Evolutionary conservation across 2,113 vertebrate genomes (phyloP).

Genomic region (Catharus minimus): DNA sequence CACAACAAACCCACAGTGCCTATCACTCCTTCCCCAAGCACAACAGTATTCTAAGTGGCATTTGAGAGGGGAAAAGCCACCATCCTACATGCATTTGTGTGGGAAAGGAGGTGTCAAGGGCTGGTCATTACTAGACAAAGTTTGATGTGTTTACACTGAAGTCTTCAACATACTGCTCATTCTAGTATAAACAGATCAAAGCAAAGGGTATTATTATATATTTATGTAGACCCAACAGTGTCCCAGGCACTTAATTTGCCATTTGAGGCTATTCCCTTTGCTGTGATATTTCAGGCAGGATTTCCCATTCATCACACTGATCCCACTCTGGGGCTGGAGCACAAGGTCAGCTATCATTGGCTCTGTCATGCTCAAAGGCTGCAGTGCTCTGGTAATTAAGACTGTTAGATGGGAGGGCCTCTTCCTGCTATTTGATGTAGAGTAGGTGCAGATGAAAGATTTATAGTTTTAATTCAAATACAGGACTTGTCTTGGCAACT

Average conservation of each 20-base stretch:
- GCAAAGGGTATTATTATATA: not conserved
- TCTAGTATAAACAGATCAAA: slow-evolving; percentile 4
- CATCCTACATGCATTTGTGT: accelerated
- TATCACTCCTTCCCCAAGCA: not conserved
- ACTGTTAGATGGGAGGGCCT: slow-evolving; percentile 6
- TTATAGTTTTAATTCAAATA: slow-evolving; percentile 56
- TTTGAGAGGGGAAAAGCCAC: not conserved
- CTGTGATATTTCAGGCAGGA: slow-evolving; percentile 17
- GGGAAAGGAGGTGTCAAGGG: not conserved
- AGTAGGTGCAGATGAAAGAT: slow-evolving; percentile 43
- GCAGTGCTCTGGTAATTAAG: slow-evolving; percentile 27
- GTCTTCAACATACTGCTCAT: slow-evolving; percentile 1
- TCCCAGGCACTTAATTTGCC: slow-evolving; percentile 44
- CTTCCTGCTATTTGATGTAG: slow-evolving; percentile 34
- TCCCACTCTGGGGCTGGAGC: not conserved
- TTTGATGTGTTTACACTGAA: slow-evolving; percentile 4
- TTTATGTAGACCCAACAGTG: slow-evolving; percentile 9
- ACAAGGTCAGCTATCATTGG: slow-evolving; percentile 38
- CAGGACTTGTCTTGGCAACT: slow-evolving; percentile 42
- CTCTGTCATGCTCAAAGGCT: slow-evolving; percentile 21
- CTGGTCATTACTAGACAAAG: not conserved
- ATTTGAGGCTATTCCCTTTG: not conserved
- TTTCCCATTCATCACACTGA: slow-evolving; percentile 7
- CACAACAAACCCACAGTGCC: accelerated
- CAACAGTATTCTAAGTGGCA: not conserved